Conservation (phyloP, 2,888 invertebrate genomes). For the Cremastinae sp. region DNA sequence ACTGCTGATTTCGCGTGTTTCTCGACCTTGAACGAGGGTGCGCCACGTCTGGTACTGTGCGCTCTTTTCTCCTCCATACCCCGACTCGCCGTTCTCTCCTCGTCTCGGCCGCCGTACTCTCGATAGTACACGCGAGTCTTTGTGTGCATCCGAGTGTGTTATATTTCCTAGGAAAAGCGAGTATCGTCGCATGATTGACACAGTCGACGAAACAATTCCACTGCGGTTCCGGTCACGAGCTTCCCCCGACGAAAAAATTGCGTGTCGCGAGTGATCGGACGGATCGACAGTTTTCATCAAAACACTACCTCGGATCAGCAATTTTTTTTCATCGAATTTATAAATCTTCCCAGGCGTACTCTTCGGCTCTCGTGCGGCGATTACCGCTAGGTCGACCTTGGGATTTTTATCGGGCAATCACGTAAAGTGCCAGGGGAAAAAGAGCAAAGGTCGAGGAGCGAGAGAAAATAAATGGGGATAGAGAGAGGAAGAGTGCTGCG, state of each 20-base stretch:
- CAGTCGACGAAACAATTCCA: conserved; percentile 58
- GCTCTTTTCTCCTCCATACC: conserved; percentile 49
- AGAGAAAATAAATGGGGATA: background rate
- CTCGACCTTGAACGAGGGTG: conserved; percentile 65
- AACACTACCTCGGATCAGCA: background rate
- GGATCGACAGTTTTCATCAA: background rate
- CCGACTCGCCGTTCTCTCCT: conserved; percentile 38
- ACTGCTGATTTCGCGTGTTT: conserved; percentile 52
- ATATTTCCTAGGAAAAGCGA: conserved; percentile 34
- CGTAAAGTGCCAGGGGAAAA: background rate
- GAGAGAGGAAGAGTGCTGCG: background rate
- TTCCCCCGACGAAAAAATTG: background rate
- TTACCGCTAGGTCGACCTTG: no score
- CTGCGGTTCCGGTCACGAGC: conserved; percentile 29
- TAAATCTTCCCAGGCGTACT: background rate
- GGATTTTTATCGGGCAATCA: background rate
- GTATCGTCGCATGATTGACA: conserved; percentile 46
- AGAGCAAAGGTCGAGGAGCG: background rate
- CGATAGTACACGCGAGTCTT: conserved; percentile 9
- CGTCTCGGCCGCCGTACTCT: conserved; percentile 16
- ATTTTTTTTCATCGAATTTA: background rate
- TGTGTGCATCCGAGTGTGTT: conserved; percentile 26
- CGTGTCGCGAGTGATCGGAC: background rate
- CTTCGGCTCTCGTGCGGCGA: no score
- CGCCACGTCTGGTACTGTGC: conserved; percentile 60